Evolutionary conservation across 2,113 vertebrate species (phyloP).

Genomic region (Sphaerodactylus townsendi): DNA sequence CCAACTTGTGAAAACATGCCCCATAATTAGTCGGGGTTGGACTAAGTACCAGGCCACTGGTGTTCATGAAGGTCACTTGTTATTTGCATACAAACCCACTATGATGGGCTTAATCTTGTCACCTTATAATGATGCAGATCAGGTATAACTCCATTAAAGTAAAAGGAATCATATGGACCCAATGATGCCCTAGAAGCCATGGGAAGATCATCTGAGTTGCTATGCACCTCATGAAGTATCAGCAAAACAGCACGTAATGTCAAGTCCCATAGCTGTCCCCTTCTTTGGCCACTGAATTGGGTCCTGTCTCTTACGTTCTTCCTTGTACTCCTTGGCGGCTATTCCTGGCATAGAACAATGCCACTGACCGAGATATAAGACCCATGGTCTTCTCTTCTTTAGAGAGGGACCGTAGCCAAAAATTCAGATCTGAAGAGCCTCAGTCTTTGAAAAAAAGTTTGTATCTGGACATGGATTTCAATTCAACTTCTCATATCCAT

Average conservation of each 20-base stretch:
- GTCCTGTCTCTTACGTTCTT: background rate
- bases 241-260: no score
- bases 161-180: background rate
- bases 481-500: background rate
- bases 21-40: background rate
- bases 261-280: background rate
- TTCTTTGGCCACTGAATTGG: background rate
- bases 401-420: slow-evolving; percentile 30
- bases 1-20: slow-evolving; percentile 2
- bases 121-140: slow-evolving; percentile 24
- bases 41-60: slow-evolving; percentile 4
- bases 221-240: background rate
- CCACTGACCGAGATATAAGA: background rate
- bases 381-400: slow-evolving; percentile 11
- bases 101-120: background rate
- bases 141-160: slow-evolving; percentile 34
- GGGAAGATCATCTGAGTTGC: background rate
- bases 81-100: background rate
- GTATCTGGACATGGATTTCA: background rate
- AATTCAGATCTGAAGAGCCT: slow-evolving; percentile 29
- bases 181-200: background rate
- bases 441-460: slow-evolving; percentile 37
- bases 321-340: background rate
- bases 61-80: background rate
- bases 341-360: background rate